These are phyloP conservation scores for Desmodus rotundus DNA, from an alignment of 2,113 vertebrate genomes.

Conservation along the genomic window DNA sequence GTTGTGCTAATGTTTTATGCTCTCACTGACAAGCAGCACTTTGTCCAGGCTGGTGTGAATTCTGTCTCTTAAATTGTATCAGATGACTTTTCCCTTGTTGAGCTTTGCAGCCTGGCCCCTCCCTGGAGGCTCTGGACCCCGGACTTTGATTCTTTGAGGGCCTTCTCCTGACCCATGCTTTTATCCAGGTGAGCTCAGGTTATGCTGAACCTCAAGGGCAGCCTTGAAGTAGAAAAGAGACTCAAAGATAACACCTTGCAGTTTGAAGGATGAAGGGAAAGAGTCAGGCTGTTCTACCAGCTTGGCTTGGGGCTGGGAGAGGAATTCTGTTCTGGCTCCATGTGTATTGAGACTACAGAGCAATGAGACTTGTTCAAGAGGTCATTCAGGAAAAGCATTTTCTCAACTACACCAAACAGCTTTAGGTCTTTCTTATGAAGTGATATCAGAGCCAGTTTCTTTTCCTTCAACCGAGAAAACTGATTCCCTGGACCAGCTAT, in stretches of 20 bases:
- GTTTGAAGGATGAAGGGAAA: background rate
- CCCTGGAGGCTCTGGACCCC: background rate
- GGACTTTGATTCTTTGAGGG: background rate
- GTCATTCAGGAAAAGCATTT: constrained; percentile 21
- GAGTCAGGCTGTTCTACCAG: background rate
- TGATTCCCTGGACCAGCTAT: background rate
- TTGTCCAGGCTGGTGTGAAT: background rate
- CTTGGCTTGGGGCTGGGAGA: background rate
- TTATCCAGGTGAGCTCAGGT: background rate
- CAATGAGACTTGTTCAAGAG: background rate
- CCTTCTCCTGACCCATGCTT: background rate
- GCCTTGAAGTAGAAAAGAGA: background rate
- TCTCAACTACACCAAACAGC: background rate
- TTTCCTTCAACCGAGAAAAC: constrained; percentile 2
- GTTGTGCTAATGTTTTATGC: background rate
- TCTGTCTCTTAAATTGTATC: background rate
- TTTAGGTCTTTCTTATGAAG: background rate
- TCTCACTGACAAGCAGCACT: background rate
- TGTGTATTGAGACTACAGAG: background rate
- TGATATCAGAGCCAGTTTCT: background rate
- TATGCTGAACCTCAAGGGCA: background rate
- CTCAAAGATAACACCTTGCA: background rate
- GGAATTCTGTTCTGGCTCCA: background rate
- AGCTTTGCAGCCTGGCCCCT: background rate
- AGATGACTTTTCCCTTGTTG: background rate